Base-by-base conservation (phyloP, 2,888 invertebrate genomes). In the Trisateles emortualis region DNA sequence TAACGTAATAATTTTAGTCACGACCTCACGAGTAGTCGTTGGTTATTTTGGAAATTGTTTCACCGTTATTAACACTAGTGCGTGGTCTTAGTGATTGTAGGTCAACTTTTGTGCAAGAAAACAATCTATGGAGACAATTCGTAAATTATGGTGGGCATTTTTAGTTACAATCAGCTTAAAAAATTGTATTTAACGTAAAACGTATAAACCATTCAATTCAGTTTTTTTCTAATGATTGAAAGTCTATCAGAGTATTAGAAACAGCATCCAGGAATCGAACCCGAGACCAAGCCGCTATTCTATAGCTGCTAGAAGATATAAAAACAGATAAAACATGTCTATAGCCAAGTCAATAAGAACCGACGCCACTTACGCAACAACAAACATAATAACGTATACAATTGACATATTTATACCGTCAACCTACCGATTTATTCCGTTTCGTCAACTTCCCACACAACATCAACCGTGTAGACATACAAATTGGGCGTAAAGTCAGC, bases 401-500 rank as follows among this genome's bases (percentile, higher is more conserved):
- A 41, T n/a, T 10, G 35, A 26, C 36, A 19, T 43, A 30, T 50
- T 38, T 38, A 38, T 43, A 6, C 29, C 10, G 38, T 16, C 30
- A 14, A 14, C 14, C 22, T 38, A 30, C 24, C 32, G 38, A 42
- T 52, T 60, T 36, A 47, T 48, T 45, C 54, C 54, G 50, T 32
- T 9, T 39, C 35, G 40, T 48, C 52, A 38, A 48, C 24, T 35
- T 24, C 26, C 39, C 35, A 41, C 43, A 36, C 41, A 40, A 52
- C 43, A 24, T 43, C 35, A 58, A 49, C 48, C 41, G 36, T 36
- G 29, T 54, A 17, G 52, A 59, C 64, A 53, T 49, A 64, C 52
- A 62, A 72, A 69, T 64, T 68, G 62, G 58, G 59, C 54, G 59
- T 72, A 39, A 71, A 55, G 39, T 52, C 49, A 48, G 44, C 35